Conservation (phyloP, 2,888 invertebrate species). For the Ischnura elegans region DNA sequence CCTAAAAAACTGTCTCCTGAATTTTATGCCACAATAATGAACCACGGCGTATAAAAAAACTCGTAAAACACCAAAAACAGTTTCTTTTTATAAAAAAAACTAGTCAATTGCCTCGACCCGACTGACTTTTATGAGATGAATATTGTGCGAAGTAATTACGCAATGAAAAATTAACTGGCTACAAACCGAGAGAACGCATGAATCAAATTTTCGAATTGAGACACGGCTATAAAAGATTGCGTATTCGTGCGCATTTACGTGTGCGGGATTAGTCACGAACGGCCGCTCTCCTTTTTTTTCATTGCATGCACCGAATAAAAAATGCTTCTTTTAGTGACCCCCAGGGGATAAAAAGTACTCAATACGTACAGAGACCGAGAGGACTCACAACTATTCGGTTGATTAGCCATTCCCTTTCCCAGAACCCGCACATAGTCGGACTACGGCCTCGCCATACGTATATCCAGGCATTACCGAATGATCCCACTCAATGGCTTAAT, state of each 20-base stretch:
- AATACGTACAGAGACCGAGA: background rate
- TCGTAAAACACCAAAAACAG: background rate
- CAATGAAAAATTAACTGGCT: constrained; percentile 27
- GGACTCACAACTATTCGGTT: background rate
- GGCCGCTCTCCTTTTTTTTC: background rate
- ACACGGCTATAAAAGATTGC: background rate
- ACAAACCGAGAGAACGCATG: constrained; percentile 28
- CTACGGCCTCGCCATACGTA: background rate
- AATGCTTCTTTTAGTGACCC: background rate
- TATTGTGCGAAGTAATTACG: background rate
- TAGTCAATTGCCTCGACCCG: background rate
- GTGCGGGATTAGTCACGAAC: background rate
- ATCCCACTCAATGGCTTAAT: constrained; percentile 14
- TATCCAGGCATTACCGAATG: constrained; percentile 4
- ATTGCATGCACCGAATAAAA: background rate
- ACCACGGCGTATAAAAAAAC: background rate
- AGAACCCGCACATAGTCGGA: background rate
- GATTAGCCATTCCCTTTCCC: constrained; percentile 21
- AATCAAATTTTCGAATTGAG: constrained; percentile 2
- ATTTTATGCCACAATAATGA: background rate
- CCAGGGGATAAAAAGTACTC: background rate
- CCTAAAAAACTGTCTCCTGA: background rate
- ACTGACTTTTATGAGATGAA: background rate
- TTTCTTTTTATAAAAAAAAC: background rate
- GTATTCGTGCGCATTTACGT: background rate